Evolutionary conservation across 2,888 invertebrate species (phyloP), one percentile per base, ranked within the genome.

Genomic region (Trichopoda pennipes): DNA sequence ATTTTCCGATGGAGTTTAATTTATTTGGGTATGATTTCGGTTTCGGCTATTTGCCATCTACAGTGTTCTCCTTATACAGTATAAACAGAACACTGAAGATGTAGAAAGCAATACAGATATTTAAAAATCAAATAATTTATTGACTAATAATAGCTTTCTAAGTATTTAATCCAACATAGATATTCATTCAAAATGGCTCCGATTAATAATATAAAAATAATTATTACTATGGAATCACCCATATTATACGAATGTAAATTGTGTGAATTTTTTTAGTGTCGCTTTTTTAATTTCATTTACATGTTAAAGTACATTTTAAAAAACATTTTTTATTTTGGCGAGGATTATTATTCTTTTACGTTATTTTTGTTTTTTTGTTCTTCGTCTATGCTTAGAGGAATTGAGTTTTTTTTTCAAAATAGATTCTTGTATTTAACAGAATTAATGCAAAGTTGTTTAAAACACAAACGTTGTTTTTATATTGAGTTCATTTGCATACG

Each of bases 401-500:
- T 74, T 61, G 68, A 7, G 19, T 42, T 53, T 53, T 72, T 66
- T 73, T 68, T 51, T 60, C 19, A 9, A 28, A 55, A 58, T 51
- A 72, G 58, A 64, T 70, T 63, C 42, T 68, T 69, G 64, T 47
- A 72, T 58, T 64, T 49, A 14, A 66, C 23, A 70, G 28, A 69
- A 72, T 17, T 68, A 72, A 69, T 77, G 76, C 72, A 76, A 81
- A 70, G 66, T 76, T 69, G 63, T 38, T 73, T n/a, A 73, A 73
- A 51, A 72, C 47, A 64, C 63, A 49, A 56, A 56, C 51, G 68
- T 64, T 75, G 63, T 77, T 81, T 28, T 58, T 74, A 84, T 78
- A 85, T 79, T 84, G 83, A 81, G 80, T 83, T 85, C 86, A 86
- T 87, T 87, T 87, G 85, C 87, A 87, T 87, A 86, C 84, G 86